Base-by-base conservation (phyloP, 1,140 invertebrate genomes). In the Belonocnema kinseyi region DNA sequence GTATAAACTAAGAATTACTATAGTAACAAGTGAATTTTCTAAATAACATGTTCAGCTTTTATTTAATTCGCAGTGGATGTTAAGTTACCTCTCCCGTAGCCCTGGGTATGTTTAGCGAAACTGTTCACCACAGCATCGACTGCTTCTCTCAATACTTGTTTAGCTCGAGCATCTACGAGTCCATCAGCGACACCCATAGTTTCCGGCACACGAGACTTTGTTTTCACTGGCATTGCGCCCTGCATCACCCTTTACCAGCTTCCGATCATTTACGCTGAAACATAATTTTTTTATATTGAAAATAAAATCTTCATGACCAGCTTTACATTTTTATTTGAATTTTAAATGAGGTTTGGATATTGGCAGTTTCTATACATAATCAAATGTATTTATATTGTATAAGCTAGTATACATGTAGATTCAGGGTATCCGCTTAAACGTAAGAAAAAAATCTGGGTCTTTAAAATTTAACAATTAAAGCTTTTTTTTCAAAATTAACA, bases 91-190 rank as follows among this genome's bases (percentile, higher is more conserved):
- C 95, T 92, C 72, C 95, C 95, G 87, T 95, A 95, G 75, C 95
- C 94, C 90, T 95, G 94, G 52, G 94, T 95, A 83, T 96, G 95
- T 85, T 95, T 96, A 12, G 95, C 94, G 90, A 95, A 96, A 88
- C 95, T 96, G 88, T 95, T 95, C 77, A 96, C 95, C 46, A 96
- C 95, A 21, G 95, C 94, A 88, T 96, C 95, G 8, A 96, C 95
- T 6, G 95, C 95, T 88, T 96, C 95, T 84, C 94, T 95, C 50
- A 96, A 91, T 51, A 95, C 94, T 83, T 95, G 94, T 85, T 95
- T 95, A 74, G 94, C 94, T 73, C 93, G 90, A n/a, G 93, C 93
- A 87, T 94, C 94, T 21, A 93, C 92, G 50, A 92, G 81, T 72
- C 91, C 91, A 77, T 88, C 85, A 52, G 88, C 85, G 72, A 88